A percentile compares a stretch with the other conserved stretches of the same genome.
phyloP scores from a whole-genome alignment of 1,140 invertebrate genomes.

The Paraescarpia echinospica region DNA sequence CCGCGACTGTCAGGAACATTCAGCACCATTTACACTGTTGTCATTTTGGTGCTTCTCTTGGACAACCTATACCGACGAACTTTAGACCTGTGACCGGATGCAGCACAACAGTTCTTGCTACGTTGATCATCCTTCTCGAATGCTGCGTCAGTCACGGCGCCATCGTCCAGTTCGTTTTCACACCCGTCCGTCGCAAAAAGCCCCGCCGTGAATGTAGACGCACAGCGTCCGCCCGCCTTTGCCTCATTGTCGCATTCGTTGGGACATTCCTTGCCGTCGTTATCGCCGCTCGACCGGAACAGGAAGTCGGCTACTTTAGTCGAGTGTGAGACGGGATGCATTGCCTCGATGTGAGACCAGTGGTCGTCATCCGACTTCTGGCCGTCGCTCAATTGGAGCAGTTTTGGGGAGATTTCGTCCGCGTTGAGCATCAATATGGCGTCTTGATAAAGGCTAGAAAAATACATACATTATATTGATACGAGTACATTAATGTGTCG shows the following conservation, averaged over 20 bases:
- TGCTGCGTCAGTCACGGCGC: background rate
- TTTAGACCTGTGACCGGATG: background rate
- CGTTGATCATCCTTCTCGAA: background rate
- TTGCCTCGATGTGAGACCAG: conserved; percentile 10
- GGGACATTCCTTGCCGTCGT: background rate
- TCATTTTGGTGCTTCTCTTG: background rate
- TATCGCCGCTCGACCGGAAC: background rate
- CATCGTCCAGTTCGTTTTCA: background rate
- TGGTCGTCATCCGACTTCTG: background rate
- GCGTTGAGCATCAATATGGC: conserved; percentile 16
- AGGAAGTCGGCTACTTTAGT: conserved; percentile 9
- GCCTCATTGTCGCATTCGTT: background rate
- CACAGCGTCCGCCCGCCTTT: background rate
- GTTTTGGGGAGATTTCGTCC: conserved; percentile 15
- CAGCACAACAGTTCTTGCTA: background rate
- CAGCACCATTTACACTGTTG: background rate
- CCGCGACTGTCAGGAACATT: background rate
- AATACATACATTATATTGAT: background rate
- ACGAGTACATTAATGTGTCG: background rate
- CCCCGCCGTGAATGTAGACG: background rate
- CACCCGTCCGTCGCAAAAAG: background rate
- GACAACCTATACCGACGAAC: background rate
- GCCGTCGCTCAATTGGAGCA: background rate
- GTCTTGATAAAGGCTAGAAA: background rate
- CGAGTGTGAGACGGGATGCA: background rate